Evolutionary conservation across 2,113 vertebrate genomes (phyloP).

Genomic region (Acrocephalus kingi): DNA sequence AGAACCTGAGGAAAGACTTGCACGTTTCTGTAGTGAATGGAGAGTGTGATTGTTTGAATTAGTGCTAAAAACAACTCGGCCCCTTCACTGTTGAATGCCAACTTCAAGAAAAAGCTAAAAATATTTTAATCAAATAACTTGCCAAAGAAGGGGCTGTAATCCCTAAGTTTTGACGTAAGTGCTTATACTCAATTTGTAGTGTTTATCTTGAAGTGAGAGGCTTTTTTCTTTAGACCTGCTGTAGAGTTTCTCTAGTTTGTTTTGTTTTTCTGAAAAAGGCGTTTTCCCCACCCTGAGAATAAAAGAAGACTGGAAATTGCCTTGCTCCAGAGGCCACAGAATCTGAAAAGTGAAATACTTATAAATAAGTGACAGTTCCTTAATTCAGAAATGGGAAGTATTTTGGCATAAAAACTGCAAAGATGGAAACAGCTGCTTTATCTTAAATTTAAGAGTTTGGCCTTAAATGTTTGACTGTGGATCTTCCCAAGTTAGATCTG

Average conservation of each 20-base stretch:
- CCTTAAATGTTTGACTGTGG: not conserved
- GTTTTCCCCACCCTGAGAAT: not conserved
- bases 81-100: not conserved
- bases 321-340: not conserved
- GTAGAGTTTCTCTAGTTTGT: not conserved
- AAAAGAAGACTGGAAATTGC: not conserved
- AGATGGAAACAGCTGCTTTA: not conserved
- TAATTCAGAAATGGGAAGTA: not conserved
- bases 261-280: not conserved
- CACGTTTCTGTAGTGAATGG: not conserved
- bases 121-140: not conserved
- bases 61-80: not conserved
- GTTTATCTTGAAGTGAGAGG: not conserved
- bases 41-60: not conserved
- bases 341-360: not conserved
- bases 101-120: not conserved
- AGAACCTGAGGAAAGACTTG: not conserved
- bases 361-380: not conserved
- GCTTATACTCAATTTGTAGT: not conserved
- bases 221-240: not conserved
- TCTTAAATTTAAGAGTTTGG: not conserved
- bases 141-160: not conserved
- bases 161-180: not conserved
- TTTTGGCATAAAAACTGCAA: not conserved
- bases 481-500: not conserved